These are phyloP conservation scores for Tanytarsus gracilentus DNA, from an alignment of 2,888 invertebrate species.

Conservation along the genomic window DNA sequence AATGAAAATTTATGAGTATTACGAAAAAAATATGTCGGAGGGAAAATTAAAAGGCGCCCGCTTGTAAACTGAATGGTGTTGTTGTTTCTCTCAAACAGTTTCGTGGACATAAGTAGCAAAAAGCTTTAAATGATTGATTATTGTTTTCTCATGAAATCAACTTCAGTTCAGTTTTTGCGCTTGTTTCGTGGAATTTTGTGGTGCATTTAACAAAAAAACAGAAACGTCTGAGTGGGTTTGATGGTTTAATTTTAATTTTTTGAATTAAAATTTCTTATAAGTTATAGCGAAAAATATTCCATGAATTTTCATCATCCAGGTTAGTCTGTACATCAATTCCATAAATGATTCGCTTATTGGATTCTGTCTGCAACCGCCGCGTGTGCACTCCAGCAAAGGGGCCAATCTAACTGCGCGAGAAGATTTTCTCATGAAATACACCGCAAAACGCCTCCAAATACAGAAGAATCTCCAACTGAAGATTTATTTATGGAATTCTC, in stretches of 20 bases:
- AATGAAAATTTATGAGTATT: not conserved
- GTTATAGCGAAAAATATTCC: too few species aligned
- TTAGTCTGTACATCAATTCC: too few species aligned
- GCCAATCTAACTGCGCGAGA: too few species aligned
- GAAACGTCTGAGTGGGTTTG: too few species aligned
- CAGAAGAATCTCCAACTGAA: conserved; percentile 10
- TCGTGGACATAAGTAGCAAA: conserved; percentile 26
- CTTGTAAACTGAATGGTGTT: conserved; percentile 7
- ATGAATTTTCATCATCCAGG: too few species aligned
- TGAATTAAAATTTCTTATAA: too few species aligned
- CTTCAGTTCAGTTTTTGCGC: not conserved
- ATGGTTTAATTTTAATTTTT: too few species aligned
- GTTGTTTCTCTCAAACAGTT: not conserved
- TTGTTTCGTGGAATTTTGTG: not conserved
- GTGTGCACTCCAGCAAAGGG: too few species aligned
- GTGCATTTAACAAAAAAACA: not conserved
- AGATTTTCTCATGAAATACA: too few species aligned
- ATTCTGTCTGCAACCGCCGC: not conserved
- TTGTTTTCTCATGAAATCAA: too few species aligned
- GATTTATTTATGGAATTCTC: conserved; percentile 10
- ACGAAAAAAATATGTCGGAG: not conserved
- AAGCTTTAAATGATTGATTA: conserved; percentile 23
- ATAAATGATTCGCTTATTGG: conserved; percentile 11
- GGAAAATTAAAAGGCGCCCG: conserved; percentile 26
- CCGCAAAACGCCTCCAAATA: conserved; percentile 24